Evolutionary conservation across 2,113 vertebrate species (phyloP).

Genomic region (Antechinus stuartii): DNA sequence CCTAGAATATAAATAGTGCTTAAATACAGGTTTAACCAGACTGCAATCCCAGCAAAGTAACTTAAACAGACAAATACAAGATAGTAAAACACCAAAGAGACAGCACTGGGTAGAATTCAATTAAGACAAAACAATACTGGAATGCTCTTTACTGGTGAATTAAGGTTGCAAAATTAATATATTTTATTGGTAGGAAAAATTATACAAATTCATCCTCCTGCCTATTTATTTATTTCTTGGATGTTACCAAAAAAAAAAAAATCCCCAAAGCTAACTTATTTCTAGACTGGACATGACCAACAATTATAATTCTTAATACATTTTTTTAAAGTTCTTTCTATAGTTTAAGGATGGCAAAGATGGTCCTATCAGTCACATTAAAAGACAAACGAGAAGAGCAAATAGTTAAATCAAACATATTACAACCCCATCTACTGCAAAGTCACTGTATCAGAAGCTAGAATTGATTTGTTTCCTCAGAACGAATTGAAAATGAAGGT

Average conservation of each 20-base stretch:
- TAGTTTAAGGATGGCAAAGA: constrained; percentile 73
- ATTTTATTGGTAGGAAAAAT: constrained; percentile 75
- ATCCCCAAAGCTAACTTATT: constrained; percentile 80
- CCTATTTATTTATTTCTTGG: constrained; percentile 80
- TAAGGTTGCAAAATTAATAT: constrained; percentile 79
- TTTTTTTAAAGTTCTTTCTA: constrained; percentile 77
- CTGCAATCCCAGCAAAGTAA: constrained; percentile 84
- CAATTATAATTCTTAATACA: constrained; percentile 80
- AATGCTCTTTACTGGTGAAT: constrained; percentile 78
- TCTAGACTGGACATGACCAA: constrained; percentile 78
- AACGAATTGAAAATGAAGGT: constrained; percentile 87
- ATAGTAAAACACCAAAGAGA: constrained; percentile 81
- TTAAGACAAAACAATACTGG: constrained; percentile 81
- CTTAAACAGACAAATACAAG: constrained; percentile 80
- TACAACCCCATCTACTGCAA: constrained; percentile 87
- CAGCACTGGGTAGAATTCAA: constrained; percentile 80
- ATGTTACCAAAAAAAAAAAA: constrained; percentile 79
- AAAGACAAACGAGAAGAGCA: constrained; percentile 80
- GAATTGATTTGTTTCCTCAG: constrained; percentile 89
- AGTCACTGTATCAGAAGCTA: constrained; percentile 88
- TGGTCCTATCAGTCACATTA: constrained; percentile 73
- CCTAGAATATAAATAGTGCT: constrained; percentile 76
- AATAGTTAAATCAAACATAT: constrained; percentile 88
- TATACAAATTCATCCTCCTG: constrained; percentile 69
- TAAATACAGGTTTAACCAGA: constrained; percentile 80